A percentile compares a stretch with the other conserved stretches of the same genome.
phyloP scores from a whole-genome alignment of 2,797 vertebrate species.

The Chelidonichthys spinosus region DNA sequence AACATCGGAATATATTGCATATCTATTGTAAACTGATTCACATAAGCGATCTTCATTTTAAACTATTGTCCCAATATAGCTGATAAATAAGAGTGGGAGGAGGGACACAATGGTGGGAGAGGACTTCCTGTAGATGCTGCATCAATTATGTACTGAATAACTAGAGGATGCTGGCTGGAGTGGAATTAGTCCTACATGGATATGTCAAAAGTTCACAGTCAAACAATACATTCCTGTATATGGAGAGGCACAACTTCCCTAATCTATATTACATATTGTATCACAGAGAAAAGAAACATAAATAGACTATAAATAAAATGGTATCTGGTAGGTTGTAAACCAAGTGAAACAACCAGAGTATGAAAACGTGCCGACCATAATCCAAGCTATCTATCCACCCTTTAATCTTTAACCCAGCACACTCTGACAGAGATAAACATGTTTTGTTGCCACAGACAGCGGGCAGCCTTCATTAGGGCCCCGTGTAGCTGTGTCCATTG shows the following conservation, averaged over 20 bases:
- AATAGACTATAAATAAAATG: not conserved
- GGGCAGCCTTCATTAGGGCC: conserved; percentile 69
- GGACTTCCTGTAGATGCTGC: conserved; percentile 42
- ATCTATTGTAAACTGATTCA: conserved; percentile 6
- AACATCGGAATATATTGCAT: conserved; percentile 5
- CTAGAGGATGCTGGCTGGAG: conserved; percentile 27
- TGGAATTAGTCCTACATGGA: conserved; percentile 42
- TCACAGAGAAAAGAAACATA: too few species aligned
- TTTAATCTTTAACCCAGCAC: conserved; percentile 50
- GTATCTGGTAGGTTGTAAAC: conserved; percentile 16
- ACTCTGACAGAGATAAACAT: conserved; percentile 70
- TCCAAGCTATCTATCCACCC: conserved; percentile 42
- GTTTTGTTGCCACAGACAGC: conserved; percentile 61
- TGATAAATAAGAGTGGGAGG: not conserved
- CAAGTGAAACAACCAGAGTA: conserved; percentile 15
- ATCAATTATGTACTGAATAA: conserved; percentile 46
- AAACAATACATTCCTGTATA: conserved; percentile 29
- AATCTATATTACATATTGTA: not conserved
- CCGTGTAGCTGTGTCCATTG: conserved; percentile 62
- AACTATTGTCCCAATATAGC: conserved; percentile 13
- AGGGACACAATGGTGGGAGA: conserved; percentile 1
- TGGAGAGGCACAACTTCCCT: not conserved
- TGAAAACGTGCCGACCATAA: conserved; percentile 26
- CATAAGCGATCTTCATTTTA: not conserved
- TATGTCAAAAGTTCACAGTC: conserved; percentile 49